Conservation (phyloP, 2,888 invertebrate species). For the Ctenicera cuprea region DNA sequence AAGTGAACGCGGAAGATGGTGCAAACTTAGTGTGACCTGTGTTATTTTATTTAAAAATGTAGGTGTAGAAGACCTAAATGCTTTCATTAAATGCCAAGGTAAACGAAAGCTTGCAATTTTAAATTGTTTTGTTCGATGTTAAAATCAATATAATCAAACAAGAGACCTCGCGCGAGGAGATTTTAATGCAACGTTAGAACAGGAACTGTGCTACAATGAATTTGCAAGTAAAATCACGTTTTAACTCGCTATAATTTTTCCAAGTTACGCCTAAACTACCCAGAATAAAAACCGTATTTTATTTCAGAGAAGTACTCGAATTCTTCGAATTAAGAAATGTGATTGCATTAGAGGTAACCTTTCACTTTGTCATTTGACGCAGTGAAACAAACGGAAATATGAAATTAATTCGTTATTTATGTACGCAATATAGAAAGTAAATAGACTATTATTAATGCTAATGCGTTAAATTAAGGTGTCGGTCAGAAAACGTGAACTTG, state of each 20-base stretch:
- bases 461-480: slow-evolving; percentile 14
- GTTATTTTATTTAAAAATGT: slow-evolving; percentile 30
- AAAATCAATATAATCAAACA: slow-evolving; percentile 26
- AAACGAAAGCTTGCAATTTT: slow-evolving; percentile 29
- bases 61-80: slow-evolving; percentile 5
- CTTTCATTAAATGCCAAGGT: slow-evolving; percentile 45
- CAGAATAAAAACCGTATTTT: background rate
- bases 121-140: slow-evolving; percentile 19
- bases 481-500: slow-evolving; percentile 32
- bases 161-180: slow-evolving; percentile 23
- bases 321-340: background rate
- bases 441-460: slow-evolving; percentile 18
- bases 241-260: slow-evolving; percentile 19
- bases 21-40: background rate
- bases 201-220: slow-evolving; percentile 46
- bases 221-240: slow-evolving; percentile 36
- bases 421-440: slow-evolving; percentile 40
- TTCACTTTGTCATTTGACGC: slow-evolving; percentile 34
- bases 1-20: background rate
- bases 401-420: slow-evolving; percentile 22
- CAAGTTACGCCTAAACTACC: background rate
- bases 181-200: slow-evolving; percentile 44
- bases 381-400: slow-evolving; percentile 21
- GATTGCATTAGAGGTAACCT: slow-evolving; percentile 29
- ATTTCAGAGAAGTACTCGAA: background rate